Evolutionary conservation across 2,113 vertebrate species (phyloP), one percentile per base, ranked within the genome.

Genomic region (Piprites chloris): DNA sequence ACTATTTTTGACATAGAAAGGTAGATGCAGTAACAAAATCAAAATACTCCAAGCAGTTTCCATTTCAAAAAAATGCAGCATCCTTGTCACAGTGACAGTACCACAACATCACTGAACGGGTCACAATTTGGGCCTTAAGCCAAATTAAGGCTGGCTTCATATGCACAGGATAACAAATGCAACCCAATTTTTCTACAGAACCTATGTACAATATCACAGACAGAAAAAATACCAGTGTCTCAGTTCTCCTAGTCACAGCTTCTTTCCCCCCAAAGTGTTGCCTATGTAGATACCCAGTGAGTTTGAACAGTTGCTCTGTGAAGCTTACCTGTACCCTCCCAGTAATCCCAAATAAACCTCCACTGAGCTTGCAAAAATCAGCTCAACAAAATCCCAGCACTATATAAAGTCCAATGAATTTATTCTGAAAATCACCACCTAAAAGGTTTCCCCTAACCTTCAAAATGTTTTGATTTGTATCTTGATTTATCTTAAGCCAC

Each of bases 221-320:
- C 33, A 63, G 50, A 41, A 53, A 9, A 44, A 0, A 17, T 0
- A 15, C 3, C 23, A 27, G 9, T 1, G 5, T 27, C 69, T 30
- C 50, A 30, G 30, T 23, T 74, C 47, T 47, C n/a, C 42, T 42
- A 46, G 4, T 14, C 16, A 41, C 12, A 71, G 30, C 12, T 50
- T 14, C 55, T 30, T 44, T 21, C 32, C 22, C 79, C 50, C 9
- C 23, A 46, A 55, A 46, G 66, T 21, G 35, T 20, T 69, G 27
- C 15, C 28, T 49, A 2, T 18, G 7, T 7, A 28, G 21, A 90
- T 42, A n/a, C 18, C 46, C 0, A 2, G 26, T 11, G n/a, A 53
- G 11, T 52, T 56, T 30, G 37, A 49, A 14, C 28, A 56, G 12
- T 5, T 79, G 22, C 22, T 71, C 15, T 74, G 22, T 20, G 42